Evolutionary conservation across 2,113 vertebrate species (phyloP).

Genomic region (Aplodontia rufa): DNA sequence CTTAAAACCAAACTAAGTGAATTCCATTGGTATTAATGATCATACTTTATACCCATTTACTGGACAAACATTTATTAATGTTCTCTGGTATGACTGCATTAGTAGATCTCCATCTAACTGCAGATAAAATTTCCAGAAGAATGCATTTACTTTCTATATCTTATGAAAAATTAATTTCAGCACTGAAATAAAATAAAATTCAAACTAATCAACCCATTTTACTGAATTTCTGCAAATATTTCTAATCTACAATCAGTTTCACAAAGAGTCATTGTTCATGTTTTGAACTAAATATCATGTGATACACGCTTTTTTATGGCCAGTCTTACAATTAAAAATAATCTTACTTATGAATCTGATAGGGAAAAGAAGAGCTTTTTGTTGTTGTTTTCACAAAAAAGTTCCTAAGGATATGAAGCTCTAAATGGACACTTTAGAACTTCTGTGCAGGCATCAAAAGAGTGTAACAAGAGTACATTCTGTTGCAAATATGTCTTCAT

Average conservation of each 20-base stretch:
- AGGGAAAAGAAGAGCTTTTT: not conserved
- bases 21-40: not conserved
- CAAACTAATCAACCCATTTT: not conserved
- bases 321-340: not conserved
- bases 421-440: not conserved
- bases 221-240: not conserved
- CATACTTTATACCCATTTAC: not conserved
- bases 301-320: not conserved
- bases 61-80: not conserved
- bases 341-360: not conserved
- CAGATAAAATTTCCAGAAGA: not conserved
- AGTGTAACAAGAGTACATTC: no score
- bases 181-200: constrained; percentile 22
- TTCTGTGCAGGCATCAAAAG: not conserved
- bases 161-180: not conserved
- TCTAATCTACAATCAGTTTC: not conserved
- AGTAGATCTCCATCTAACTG: not conserved
- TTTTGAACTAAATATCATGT: not conserved
- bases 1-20: not conserved
- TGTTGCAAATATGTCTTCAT: not conserved
- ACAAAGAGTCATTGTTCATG: not conserved
- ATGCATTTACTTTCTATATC: constrained; percentile 20
- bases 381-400: not conserved
- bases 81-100: not conserved
- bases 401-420: not conserved